Evolutionary conservation across 2,888 invertebrate species (phyloP).

Genomic region (Hedya salicella): DNA sequence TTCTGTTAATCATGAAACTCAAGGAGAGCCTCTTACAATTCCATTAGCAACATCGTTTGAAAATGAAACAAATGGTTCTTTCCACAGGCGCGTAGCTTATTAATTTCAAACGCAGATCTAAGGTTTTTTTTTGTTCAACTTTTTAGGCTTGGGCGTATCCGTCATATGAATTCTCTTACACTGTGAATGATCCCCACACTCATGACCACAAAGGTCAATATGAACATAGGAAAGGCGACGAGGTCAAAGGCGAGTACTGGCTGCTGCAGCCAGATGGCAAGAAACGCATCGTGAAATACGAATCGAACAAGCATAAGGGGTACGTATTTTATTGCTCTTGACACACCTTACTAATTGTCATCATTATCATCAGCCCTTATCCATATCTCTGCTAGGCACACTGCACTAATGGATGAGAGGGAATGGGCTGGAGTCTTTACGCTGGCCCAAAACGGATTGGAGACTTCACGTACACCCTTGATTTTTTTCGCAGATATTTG

Average conservation of each 20-base stretch:
- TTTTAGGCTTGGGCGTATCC: slow-evolving; percentile 76
- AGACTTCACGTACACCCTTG: no score
- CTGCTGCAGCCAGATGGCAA: slow-evolving; percentile 82
- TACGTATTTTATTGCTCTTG: slow-evolving; percentile 52
- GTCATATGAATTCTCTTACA: slow-evolving; percentile 83
- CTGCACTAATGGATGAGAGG: no score
- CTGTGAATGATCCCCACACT: slow-evolving; percentile 83
- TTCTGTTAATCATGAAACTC: no score
- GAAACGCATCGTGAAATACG: slow-evolving; percentile 80
- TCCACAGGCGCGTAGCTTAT: neutral
- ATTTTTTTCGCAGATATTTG: no score
- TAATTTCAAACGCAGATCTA: neutral
- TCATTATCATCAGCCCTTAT: no score
- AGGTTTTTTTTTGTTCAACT: neutral
- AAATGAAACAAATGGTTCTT: neutral
- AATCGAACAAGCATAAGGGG: slow-evolving; percentile 81
- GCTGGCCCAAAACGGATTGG: no score
- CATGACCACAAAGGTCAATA: slow-evolving; percentile 83
- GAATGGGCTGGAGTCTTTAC: no score
- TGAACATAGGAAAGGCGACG: slow-evolving; percentile 79
- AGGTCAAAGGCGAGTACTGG: slow-evolving; percentile 82
- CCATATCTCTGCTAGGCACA: no score
- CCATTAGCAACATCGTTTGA: no score
- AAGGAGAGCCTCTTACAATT: no score
- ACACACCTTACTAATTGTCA: no score